Percentiles rank a stretch among this genome's conserved stretches.
These are phyloP conservation scores for Drosophila equinoxialis DNA, from an alignment of 1,140 invertebrate species.

Conservation along the genomic window DNA sequence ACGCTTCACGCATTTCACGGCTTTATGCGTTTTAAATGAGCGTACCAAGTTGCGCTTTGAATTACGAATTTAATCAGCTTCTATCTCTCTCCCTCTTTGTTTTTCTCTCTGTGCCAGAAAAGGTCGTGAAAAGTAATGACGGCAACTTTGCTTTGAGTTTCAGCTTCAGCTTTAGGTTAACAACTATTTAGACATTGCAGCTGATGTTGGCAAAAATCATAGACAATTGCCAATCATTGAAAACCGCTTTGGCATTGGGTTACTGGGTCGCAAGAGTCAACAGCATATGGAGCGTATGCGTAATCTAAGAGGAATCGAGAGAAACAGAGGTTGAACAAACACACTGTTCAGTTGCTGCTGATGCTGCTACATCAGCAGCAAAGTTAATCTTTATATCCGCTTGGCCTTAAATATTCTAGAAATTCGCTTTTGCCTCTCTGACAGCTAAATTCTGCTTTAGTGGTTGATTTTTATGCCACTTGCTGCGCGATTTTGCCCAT, in stretches of 20 bases:
- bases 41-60: slow-evolving; percentile 42
- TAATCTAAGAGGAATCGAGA: slow-evolving; percentile 34
- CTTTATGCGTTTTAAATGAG: slow-evolving; percentile 71
- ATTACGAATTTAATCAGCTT: slow-evolving; percentile 68
- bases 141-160: slow-evolving; percentile 21
- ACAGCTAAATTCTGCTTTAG: slow-evolving; percentile 67
- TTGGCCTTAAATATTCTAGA: slow-evolving; percentile 62
- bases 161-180: slow-evolving; percentile 24
- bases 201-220: slow-evolving; percentile 2
- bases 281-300: slow-evolving; percentile 56
- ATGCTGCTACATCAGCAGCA: slow-evolving; percentile 10
- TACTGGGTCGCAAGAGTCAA: slow-evolving; percentile 13
- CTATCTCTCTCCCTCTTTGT: too few species aligned
- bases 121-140: slow-evolving; percentile 50
- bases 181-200: slow-evolving; percentile 46
- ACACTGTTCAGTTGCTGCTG: slow-evolving; percentile 16
- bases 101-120: neutral
- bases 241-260: slow-evolving; percentile 11
- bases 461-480: slow-evolving; percentile 71
- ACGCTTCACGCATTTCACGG: slow-evolving; percentile 58
- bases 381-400: slow-evolving; percentile 67
- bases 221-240: slow-evolving; percentile 31
- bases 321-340: slow-evolving; percentile 1
- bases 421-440: slow-evolving; percentile 51
- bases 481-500: slow-evolving; percentile 48